phyloP scores from a whole-genome alignment of 1,140 invertebrate genomes.

The Sitodiplosis mosellana region DNA sequence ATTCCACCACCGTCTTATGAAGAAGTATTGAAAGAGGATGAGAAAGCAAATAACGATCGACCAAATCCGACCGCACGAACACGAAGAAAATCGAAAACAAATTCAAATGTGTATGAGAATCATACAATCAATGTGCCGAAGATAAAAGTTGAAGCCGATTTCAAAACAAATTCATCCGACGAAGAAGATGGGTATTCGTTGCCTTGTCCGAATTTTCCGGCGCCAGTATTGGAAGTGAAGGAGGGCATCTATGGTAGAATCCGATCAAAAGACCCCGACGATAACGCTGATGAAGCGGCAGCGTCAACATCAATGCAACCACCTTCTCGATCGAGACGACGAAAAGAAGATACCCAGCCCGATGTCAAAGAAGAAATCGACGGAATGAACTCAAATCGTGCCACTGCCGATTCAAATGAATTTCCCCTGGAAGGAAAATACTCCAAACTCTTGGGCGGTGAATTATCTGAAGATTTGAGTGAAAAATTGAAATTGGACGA shows the following conservation, averaged over 20 bases:
- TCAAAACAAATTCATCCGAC: not conserved
- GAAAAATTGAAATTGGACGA: constrained; percentile 13
- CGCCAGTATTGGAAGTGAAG: constrained; percentile 11
- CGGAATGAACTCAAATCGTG: constrained; percentile 1
- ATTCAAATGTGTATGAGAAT: too few species aligned
- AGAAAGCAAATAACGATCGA: not conserved
- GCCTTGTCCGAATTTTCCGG: constrained; percentile 18
- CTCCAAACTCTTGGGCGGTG: constrained; percentile 10
- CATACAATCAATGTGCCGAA: too few species aligned
- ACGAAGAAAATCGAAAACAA: not conserved
- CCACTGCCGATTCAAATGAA: constrained; percentile 15
- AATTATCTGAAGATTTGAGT: constrained; percentile 12
- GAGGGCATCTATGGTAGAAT: constrained; percentile 9
- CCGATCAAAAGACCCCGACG: not conserved
- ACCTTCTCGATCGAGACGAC: constrained; percentile 13
- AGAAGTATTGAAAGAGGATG: not conserved
- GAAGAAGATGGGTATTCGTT: not conserved
- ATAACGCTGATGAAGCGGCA: too few species aligned
- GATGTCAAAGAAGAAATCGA: not conserved
- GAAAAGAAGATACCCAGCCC: constrained; percentile 17
- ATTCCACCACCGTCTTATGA: constrained; percentile 2
- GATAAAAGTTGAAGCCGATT: not conserved
- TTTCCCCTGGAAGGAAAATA: constrained; percentile 8
- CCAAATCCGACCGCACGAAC: not conserved
- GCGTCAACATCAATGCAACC: constrained; percentile 3